phyloP scores from a whole-genome alignment of 1,140 invertebrate species.

The Cotesia typhae region DNA sequence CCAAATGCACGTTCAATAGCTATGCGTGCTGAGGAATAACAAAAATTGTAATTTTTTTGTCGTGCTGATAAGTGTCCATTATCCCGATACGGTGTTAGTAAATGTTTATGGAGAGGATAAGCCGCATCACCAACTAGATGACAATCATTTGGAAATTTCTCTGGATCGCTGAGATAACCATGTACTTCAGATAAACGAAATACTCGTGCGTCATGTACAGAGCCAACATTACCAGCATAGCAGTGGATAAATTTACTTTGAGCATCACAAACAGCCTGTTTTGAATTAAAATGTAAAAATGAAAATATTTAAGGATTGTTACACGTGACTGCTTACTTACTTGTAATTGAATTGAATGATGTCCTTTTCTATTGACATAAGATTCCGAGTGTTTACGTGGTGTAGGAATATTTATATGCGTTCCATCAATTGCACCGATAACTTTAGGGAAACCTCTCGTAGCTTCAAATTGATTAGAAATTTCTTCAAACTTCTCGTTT shows the following conservation, averaged over 20 bases:
- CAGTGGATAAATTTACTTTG: constrained; percentile 16
- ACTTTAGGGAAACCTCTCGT: constrained; percentile 33
- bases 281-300: too few relatives aligned
- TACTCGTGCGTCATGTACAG: constrained; percentile 27
- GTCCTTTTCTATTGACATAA: constrained; percentile 13
- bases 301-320: too few relatives aligned
- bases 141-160: not conserved
- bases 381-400: constrained; percentile 29
- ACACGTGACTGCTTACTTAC: too few relatives aligned
- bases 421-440: constrained; percentile 42
- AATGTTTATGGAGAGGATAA: not conserved
- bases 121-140: not conserved
- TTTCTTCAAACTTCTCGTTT: too few relatives aligned
- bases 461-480: not conserved
- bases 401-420: constrained; percentile 35
- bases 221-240: constrained; percentile 28
- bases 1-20: not conserved
- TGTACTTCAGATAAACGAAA: not conserved
- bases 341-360: too few relatives aligned
- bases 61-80: not conserved
- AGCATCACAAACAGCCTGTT: constrained; percentile 1
- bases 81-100: not conserved
- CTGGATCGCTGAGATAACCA: not conserved
- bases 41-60: not conserved
- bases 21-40: not conserved